phyloP scores from a whole-genome alignment of 2,888 invertebrate genomes.

The Falcaria lacertinaria region DNA sequence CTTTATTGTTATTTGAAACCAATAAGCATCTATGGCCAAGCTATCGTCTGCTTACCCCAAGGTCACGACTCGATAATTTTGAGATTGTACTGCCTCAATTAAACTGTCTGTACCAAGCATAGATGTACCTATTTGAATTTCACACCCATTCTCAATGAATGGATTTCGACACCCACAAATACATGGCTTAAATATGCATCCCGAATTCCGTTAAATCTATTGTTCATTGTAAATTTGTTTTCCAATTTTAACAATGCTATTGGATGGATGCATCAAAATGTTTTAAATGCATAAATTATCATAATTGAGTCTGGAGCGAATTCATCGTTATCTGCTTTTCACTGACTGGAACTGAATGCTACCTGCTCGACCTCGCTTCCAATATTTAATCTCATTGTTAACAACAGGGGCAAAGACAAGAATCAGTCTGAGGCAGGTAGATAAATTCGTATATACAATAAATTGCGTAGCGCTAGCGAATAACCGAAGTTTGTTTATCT shows the following conservation, averaged over 20 bases:
- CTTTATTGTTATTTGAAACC: no score
- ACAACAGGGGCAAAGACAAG: slow-evolving; percentile 48
- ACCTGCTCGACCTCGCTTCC: slow-evolving; percentile 46
- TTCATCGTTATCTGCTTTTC: slow-evolving; percentile 11
- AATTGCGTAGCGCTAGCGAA: not conserved
- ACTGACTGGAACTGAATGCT: slow-evolving; percentile 23
- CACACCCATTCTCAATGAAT: slow-evolving; percentile 16
- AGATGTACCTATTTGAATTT: no score
- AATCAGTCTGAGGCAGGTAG: slow-evolving; percentile 26
- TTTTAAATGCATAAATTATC: no score
- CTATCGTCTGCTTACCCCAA: no score
- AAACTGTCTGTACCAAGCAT: no score
- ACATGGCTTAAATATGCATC: slow-evolving; percentile 2
- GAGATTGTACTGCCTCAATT: slow-evolving; percentile 6
- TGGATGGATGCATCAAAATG: no score
- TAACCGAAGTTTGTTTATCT: no score
- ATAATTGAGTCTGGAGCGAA: no score
- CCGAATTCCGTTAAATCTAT: slow-evolving; percentile 20
- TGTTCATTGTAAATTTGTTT: slow-evolving; percentile 26
- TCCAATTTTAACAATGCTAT: not conserved
- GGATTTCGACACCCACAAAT: slow-evolving; percentile 24
- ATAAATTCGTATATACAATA: slow-evolving; percentile 12
- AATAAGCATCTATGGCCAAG: no score
- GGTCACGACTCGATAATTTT: no score
- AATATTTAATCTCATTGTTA: slow-evolving; percentile 46